Base-by-base conservation (phyloP, 2,797 vertebrate genomes). In the Moxostoma hubbsi region DNA sequence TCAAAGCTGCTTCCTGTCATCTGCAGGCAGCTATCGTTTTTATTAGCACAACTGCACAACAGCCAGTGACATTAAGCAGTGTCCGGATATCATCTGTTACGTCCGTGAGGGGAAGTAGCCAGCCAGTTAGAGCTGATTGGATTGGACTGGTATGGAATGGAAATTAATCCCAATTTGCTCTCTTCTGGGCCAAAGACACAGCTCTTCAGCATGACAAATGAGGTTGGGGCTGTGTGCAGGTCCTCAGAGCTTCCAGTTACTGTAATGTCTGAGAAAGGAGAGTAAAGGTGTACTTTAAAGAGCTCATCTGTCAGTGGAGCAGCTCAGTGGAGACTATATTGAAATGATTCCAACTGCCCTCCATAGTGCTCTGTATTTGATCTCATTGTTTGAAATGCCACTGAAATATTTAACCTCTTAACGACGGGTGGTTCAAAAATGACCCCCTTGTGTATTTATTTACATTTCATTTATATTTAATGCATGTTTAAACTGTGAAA, bases 11-110 rank as follows among this genome's bases (percentile, higher is more conserved):
- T 69, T 81, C 80, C 65, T 77, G 78, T 49, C 62, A 79, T 73
- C 61, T 78, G 66, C 63, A 79, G 63, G 61, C 72, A 73, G 72
- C 49, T 47, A 61, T 54, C 13, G 4, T 77, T 80, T 61, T 81
- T 36, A 82, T 82, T 84, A 79, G 76, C 72, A 67, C 76, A 73
- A 82, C 16, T 79, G 64, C 72, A 74, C 75, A 81, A 79, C 75
- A 66, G 59, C 16, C 66, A 57, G 63, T 53, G 76, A 81, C 75
- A 73, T 78, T 79, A 84, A 81, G 53, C 70, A 67, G 80, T 75
- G 80, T 84, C 76, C 73, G 67, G 80, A 81, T 79, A 36, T 70
- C 61, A 75, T 84, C 57, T 69, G 72, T 43, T 50, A n/a, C 4
- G 58, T 55, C 71, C 61, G n/a, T 7, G 24, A 68, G 36, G 36